Evolutionary conservation across 2,113 vertebrate genomes (phyloP).

Genomic region (Eurystomus gularis): DNA sequence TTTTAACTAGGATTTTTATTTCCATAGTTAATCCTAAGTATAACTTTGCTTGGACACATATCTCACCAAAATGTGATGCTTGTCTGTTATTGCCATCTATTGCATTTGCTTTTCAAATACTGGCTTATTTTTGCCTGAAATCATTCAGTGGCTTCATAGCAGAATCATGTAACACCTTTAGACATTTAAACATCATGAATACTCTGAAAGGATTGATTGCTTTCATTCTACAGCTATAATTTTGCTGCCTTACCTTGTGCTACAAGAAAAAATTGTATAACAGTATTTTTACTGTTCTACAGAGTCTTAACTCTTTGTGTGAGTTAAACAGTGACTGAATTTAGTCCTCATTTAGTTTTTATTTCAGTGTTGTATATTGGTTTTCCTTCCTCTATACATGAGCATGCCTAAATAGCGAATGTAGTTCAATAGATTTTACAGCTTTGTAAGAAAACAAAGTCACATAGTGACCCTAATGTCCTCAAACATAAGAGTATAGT

Average conservation of each 20-base stretch:
- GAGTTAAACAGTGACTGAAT: not conserved
- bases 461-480: not conserved
- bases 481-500: not conserved
- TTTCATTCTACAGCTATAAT: slow-evolving; percentile 46
- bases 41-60: not conserved
- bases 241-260: not conserved
- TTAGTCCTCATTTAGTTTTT: not conserved
- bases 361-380: not conserved
- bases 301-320: not conserved
- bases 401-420: not conserved
- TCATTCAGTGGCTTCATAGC: not conserved
- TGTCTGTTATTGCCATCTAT: slow-evolving; percentile 25
- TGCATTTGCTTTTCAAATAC: slow-evolving; percentile 60
- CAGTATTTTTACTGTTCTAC: not conserved
- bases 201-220: slow-evolving; percentile 36
- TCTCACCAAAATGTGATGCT: not conserved
- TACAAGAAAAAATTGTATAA: not conserved
- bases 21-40: slow-evolving; percentile 4
- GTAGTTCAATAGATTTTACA: not conserved
- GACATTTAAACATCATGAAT: slow-evolving; percentile 49
- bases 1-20: slow-evolving; percentile 43
- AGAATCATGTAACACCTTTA: slow-evolving; percentile 36
- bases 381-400: not conserved
- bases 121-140: slow-evolving; percentile 46
- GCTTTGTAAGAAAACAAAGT: not conserved